phyloP scores from a whole-genome alignment of 1,140 invertebrate species.

The Leptinotarsa undecemlineata region DNA sequence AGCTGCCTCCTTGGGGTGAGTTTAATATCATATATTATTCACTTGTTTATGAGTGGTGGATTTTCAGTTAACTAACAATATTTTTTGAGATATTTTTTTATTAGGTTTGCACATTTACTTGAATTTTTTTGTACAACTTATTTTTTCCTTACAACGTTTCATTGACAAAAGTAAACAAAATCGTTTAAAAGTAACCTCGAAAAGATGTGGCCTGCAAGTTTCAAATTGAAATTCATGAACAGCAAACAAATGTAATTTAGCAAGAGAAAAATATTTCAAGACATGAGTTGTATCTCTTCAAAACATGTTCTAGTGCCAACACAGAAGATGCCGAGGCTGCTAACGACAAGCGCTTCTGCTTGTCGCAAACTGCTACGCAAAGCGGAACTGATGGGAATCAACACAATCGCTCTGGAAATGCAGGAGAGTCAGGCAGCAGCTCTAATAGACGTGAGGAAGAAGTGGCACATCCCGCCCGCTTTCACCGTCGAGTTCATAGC shows the following conservation, averaged over 20 bases:
- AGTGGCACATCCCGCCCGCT: conserved; percentile 91
- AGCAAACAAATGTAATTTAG: too few species aligned
- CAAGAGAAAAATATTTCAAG: too few species aligned
- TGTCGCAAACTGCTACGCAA: conserved; percentile 82
- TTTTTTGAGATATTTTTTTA: too few species aligned
- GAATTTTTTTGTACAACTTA: too few species aligned
- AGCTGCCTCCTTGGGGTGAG: conserved; percentile 84
- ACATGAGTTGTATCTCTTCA: too few species aligned
- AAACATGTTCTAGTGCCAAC: conserved; percentile 71
- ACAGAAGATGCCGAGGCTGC: conserved; percentile 88
- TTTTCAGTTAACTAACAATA: not conserved
- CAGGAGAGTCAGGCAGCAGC: conserved; percentile 79
- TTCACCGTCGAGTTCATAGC: conserved; percentile 92
- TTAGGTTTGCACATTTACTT: too few species aligned
- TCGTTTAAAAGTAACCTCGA: too few species aligned
- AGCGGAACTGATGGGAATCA: conserved; percentile 88
- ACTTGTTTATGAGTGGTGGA: not conserved
- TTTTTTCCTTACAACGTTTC: too few species aligned
- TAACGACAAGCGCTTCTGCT: conserved; percentile 89
- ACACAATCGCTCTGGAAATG: conserved; percentile 75
- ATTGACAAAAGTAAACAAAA: not conserved
- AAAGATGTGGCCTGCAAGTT: too few species aligned
- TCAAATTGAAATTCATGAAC: too few species aligned
- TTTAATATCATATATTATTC: conserved; percentile 3
- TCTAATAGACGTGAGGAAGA: conserved; percentile 83